Evolutionary conservation across 2,888 invertebrate genomes (phyloP).

Genomic region (Trissoscelio sp.): DNA sequence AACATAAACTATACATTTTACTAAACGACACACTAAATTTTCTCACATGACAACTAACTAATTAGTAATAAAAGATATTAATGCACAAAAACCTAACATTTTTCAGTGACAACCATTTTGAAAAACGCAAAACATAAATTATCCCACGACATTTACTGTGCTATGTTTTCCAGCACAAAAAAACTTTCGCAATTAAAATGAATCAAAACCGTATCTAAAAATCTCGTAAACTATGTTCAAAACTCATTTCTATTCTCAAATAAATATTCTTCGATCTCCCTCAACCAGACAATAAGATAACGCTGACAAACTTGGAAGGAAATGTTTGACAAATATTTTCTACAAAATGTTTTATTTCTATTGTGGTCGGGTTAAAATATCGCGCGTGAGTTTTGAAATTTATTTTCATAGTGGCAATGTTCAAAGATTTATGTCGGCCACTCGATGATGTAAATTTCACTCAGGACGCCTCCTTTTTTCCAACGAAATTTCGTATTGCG

Average conservation of each 20-base stretch:
- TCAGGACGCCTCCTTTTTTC: slow-evolving; percentile 31
- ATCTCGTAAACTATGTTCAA: too few relatives aligned
- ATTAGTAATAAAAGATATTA: too few relatives aligned
- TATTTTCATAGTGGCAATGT: slow-evolving; percentile 32
- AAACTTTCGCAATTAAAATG: too few relatives aligned
- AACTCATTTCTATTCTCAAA: neutral
- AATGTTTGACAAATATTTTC: slow-evolving; percentile 46
- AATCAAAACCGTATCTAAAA: too few relatives aligned
- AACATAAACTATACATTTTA: too few relatives aligned
- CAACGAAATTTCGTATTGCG: slow-evolving; percentile 43
- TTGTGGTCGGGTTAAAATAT: slow-evolving; percentile 35
- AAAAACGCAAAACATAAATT: neutral
- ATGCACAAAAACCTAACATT: too few relatives aligned
- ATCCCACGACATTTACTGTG: neutral
- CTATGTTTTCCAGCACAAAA: too few relatives aligned
- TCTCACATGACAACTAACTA: too few relatives aligned
- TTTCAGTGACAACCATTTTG: neutral
- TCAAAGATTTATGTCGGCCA: slow-evolving; percentile 49
- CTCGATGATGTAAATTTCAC: slow-evolving; percentile 60
- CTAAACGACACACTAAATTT: too few relatives aligned
- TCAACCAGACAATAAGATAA: slow-evolving; percentile 26
- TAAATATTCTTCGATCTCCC: slow-evolving; percentile 16
- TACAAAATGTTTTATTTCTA: slow-evolving; percentile 52
- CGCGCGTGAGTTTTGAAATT: slow-evolving; percentile 31
- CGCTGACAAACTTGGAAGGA: slow-evolving; percentile 14